Evolutionary conservation across 1,140 invertebrate species (phyloP).

Genomic region (Helicoverpa zea): DNA sequence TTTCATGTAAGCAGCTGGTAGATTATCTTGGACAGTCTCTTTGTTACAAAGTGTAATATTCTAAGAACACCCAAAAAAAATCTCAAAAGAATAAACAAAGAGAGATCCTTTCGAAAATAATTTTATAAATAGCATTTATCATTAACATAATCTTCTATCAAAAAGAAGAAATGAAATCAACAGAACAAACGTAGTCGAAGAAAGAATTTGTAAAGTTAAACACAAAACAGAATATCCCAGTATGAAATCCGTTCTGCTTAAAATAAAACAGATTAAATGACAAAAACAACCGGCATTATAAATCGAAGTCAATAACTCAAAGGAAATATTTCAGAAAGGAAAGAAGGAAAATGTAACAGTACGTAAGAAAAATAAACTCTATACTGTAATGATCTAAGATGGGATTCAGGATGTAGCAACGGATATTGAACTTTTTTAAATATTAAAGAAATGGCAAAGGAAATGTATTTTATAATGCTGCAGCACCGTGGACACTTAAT

Average conservation of each 20-base stretch:
- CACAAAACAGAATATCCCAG: slow-evolving; percentile 30
- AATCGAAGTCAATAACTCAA: slow-evolving; percentile 26
- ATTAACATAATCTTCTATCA: not conserved
- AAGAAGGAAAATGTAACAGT: slow-evolving; percentile 12
- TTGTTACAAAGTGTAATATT: no score
- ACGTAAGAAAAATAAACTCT: slow-evolving; percentile 1
- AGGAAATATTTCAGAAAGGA: slow-evolving; percentile 31
- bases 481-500: not conserved
- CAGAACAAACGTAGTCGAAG: not conserved
- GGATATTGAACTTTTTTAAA: slow-evolving; percentile 40
- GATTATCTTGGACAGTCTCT: no score
- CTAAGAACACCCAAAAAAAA: not conserved
- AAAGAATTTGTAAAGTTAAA: slow-evolving; percentile 19
- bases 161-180: not conserved
- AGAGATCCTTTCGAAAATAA: not conserved
- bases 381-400: slow-evolving; percentile 24
- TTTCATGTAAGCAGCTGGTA: no score
- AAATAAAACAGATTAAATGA: slow-evolving; percentile 38
- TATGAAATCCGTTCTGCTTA: slow-evolving; percentile 13
- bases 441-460: not conserved
- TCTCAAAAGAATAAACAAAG: not conserved
- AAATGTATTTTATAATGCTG: not conserved
- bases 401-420: slow-evolving; percentile 24
- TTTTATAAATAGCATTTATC: slow-evolving; percentile 14
- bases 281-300: slow-evolving; percentile 37